Base-by-base conservation (phyloP, 2,113 vertebrate species). In the Xiphophorus couchianus region DNA sequence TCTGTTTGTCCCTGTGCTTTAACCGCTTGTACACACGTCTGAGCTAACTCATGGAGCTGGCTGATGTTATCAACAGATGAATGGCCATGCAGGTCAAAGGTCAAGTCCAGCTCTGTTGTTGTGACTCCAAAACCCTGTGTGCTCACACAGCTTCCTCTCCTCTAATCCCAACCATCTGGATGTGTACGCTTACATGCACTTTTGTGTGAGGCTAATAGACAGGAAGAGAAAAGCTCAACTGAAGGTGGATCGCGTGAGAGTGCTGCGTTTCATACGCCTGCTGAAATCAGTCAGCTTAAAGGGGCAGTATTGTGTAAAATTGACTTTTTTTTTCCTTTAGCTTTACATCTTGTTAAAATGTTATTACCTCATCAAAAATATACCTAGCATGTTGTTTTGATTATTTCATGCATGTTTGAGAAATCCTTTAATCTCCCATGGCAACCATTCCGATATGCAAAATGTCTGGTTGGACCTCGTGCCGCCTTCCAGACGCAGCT, bases 51-150 rank as follows among this genome's bases (percentile, higher is more conserved):
- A 63, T 73, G 73, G 69, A 80, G 74, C 78, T 65, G 75, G 68
- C 77, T 83, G 87, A 90, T 90, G 70, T 86, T 92, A 91, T 93
- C 87, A 89, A 73, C 82, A 91, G 88, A 92, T 88, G 86, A 93
- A 91, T 89, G 80, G 80, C 78, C 86, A 71, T 17, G 30, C 65
- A 70, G 90, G 90, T 90, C 84, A 89, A 67, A 88, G 86, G 86
- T 93, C 91, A 93, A 91, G 87, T 90, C 81, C 84, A 86, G 81
- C 82, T 76, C 84, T 25, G 74, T 86, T 92, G 91, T 92, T 92
- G 84, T 91, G 86, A 87, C 83, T 90, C 88, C 85, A 48, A 86
- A 91, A 82, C 84, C 75, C 60, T 29, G 54, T 82, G 82, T 66
- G 84, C 84, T 87, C 86, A 30, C 73, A 42, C 76, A 81, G 89